These are phyloP conservation scores for Brachystomella parvula DNA, from an alignment of 1,140 invertebrate species.

Conservation along the genomic window DNA sequence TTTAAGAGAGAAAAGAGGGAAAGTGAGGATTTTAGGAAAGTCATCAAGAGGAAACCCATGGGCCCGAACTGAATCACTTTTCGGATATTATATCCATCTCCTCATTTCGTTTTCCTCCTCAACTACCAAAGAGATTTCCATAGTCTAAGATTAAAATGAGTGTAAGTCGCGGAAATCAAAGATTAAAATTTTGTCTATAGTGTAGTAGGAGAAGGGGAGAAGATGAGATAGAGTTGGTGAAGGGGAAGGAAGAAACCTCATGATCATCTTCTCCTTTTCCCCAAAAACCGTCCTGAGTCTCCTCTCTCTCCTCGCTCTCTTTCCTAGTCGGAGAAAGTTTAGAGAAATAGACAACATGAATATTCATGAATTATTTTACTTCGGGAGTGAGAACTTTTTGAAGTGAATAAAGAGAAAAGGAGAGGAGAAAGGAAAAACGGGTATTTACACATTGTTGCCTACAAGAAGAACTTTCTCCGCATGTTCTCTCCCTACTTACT, in stretches of 20 bases:
- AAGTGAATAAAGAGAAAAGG: background rate
- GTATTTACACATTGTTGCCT: too few relatives aligned
- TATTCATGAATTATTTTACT: constrained; percentile 34
- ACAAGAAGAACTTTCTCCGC: background rate
- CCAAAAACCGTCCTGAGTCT: too few relatives aligned
- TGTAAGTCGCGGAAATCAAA: constrained; percentile 38
- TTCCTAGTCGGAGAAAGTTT: constrained; percentile 23
- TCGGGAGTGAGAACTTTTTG: too few relatives aligned
- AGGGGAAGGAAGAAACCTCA: constrained; percentile 28
- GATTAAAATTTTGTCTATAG: constrained; percentile 35
- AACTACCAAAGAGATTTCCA: background rate
- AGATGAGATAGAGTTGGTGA: constrained; percentile 15
- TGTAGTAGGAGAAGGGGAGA: background rate
- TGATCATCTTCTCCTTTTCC: constrained; percentile 22
- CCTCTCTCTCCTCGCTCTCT: too few relatives aligned
- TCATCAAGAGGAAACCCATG: constrained; percentile 18
- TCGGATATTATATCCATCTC: constrained; percentile 27
- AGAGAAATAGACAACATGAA: constrained; percentile 34
- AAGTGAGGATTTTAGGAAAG: background rate
- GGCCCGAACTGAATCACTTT: constrained; percentile 21
- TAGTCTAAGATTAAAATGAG: constrained; percentile 19
- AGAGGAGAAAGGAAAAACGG: too few relatives aligned
- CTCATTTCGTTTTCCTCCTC: constrained; percentile 24
- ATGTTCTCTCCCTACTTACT: background rate
- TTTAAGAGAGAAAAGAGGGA: too few relatives aligned